A percentile compares a stretch with the other conserved stretches of the same genome.
Conservation (phyloP, 23 tunicate species). For the Trididemnum nubilum region DNA sequence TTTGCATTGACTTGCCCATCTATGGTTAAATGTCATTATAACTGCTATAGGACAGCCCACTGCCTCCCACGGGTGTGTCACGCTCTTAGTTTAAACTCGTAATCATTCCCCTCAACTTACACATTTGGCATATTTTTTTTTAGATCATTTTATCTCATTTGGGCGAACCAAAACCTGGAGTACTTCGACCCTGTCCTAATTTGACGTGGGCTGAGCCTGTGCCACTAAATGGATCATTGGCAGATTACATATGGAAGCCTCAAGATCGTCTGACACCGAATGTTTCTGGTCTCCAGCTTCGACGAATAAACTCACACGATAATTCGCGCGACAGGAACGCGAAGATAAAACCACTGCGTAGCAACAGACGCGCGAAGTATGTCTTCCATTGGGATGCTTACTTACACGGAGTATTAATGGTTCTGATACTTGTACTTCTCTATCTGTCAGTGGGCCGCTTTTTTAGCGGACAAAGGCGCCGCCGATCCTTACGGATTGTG, state of each 20-base stretch:
- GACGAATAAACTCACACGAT: slow-evolving; percentile 33
- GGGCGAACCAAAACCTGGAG: slow-evolving; percentile 33
- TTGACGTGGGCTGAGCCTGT: slow-evolving; percentile 34
- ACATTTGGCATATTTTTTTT: slow-evolving; percentile 18
- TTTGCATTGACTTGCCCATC: too few species aligned
- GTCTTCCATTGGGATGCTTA: slow-evolving; percentile 11
- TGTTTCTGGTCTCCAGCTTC: neutral
- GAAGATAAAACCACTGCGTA: neutral
- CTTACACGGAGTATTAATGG: slow-evolving; percentile 33
- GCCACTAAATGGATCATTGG: slow-evolving; percentile 49
- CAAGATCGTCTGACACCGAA: slow-evolving; percentile 31
- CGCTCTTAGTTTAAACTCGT: too few species aligned
- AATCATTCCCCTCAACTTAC: too few species aligned
- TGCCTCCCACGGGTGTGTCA: too few species aligned
- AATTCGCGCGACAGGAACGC: neutral
- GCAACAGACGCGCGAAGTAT: neutral
- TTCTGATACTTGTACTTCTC: slow-evolving; percentile 28
- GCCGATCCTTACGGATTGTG: slow-evolving; percentile 51
- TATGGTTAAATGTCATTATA: too few species aligned
- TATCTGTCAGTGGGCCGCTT: slow-evolving; percentile 27
- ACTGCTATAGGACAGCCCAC: too few species aligned
- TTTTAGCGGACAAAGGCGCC: slow-evolving; percentile 45
- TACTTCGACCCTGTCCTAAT: slow-evolving; percentile 48
- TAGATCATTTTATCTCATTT: slow-evolving; percentile 68
- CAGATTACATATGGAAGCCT: slow-evolving; percentile 41